Evolutionary conservation across 2,113 vertebrate genomes (phyloP).

Genomic region (Rhodinocichla rosea): DNA sequence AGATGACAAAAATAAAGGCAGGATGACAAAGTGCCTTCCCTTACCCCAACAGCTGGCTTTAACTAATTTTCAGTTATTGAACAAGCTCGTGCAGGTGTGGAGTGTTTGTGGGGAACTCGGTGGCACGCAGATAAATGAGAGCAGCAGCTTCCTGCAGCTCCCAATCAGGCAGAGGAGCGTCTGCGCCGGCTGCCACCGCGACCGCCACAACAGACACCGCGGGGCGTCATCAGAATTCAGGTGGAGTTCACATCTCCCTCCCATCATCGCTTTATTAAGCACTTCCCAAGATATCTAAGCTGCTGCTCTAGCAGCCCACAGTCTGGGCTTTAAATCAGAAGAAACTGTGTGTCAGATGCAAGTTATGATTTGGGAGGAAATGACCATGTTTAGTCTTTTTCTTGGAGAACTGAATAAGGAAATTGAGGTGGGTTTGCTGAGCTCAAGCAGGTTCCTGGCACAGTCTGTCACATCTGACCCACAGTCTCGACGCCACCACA

Average conservation of each 20-base stretch:
- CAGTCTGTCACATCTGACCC: not conserved
- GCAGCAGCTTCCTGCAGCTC: slow-evolving; percentile 40
- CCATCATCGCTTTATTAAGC: not conserved
- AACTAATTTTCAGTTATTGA: not conserved
- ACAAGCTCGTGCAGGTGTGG: slow-evolving; percentile 1
- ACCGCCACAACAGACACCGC: slow-evolving; percentile 32
- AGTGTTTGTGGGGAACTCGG: not conserved
- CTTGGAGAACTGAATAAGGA: not conserved
- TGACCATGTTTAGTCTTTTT: not conserved
- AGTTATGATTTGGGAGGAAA: not conserved
- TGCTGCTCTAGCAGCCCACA: not conserved
- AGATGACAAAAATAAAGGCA: not conserved
- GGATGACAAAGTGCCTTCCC: not conserved
- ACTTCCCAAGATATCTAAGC: not conserved
- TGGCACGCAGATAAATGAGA: slow-evolving; percentile 23
- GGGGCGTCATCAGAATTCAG: not conserved
- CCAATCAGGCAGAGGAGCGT: not conserved
- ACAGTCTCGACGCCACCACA: not conserved
- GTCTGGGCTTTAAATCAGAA: not conserved
- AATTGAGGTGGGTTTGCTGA: fast-evolving
- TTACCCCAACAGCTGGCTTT: not conserved
- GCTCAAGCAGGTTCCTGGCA: not conserved
- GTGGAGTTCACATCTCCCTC: not conserved
- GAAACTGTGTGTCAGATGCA: not conserved
- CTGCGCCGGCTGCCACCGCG: not conserved